phyloP scores from a whole-genome alignment of 2,113 vertebrate species.

The Carollia perspicillata region DNA sequence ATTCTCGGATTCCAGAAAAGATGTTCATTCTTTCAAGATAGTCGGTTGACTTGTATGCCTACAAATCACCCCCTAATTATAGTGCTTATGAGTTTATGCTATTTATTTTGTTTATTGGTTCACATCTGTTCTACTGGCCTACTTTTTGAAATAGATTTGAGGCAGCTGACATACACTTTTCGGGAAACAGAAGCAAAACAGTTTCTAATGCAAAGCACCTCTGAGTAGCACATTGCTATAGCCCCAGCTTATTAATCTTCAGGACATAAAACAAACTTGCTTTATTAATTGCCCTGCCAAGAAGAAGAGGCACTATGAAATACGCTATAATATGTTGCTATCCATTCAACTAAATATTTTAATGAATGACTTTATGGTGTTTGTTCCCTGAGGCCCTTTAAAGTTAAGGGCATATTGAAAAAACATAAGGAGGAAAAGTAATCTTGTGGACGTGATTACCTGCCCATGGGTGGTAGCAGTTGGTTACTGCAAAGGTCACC shows the following conservation, averaged over 20 bases:
- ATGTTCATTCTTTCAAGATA: background rate
- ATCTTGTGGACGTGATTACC: background rate
- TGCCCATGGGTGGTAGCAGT: background rate
- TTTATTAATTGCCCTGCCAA: conserved; percentile 46
- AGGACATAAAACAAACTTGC: background rate
- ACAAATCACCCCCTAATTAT: background rate
- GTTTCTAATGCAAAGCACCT: background rate
- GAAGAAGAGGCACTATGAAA: conserved; percentile 36
- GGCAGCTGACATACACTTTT: background rate
- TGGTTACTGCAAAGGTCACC: background rate
- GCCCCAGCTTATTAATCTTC: background rate
- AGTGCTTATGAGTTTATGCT: background rate
- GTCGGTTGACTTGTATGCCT: background rate
- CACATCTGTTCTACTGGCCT: background rate
- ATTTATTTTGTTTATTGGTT: background rate
- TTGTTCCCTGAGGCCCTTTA: background rate
- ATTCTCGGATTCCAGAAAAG: background rate
- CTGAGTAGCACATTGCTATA: background rate
- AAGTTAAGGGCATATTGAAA: background rate
- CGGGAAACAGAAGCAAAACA: background rate
- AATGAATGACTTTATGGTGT: conserved; percentile 47
- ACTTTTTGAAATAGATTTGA: conserved; percentile 30
- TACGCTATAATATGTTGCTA: background rate
- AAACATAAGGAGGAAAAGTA: background rate
- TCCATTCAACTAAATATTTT: conserved; percentile 39